Percentiles rank a stretch among this genome's conserved stretches.
Evolutionary conservation across 2,113 vertebrate genomes (phyloP).

Genomic region (Collichthys lucidus): DNA sequence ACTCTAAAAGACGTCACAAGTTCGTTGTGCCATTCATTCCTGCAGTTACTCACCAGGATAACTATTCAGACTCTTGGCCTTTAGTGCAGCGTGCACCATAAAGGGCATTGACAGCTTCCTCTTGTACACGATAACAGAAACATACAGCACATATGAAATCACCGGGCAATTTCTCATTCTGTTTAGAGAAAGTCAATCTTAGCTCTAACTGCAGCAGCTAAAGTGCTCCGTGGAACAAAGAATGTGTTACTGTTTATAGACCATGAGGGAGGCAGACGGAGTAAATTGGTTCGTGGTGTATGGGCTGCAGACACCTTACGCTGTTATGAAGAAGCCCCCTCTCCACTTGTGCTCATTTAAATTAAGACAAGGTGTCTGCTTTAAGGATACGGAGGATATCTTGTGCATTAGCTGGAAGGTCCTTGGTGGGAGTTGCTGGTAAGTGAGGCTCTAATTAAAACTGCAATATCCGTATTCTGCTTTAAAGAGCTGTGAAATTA

Average conservation of each 20-base stretch:
- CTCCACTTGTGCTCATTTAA: conserved; percentile 39
- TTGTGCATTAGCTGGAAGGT: conserved; percentile 10
- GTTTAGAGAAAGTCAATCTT: conserved; percentile 27
- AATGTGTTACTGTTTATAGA: conserved; percentile 11
- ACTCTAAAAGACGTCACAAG: conserved; percentile 19
- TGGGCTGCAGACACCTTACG: conserved; percentile 4
- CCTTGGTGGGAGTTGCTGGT: conserved; percentile 10
- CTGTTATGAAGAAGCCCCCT: conserved; percentile 11
- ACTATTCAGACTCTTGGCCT: conserved; percentile 58
- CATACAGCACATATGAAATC: conserved; percentile 33
- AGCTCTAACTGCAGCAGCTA: conserved; percentile 17
- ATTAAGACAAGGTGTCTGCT: conserved; percentile 13
- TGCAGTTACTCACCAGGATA: conserved; percentile 49
- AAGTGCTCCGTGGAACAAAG: conserved; percentile 39
- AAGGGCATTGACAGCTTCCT: conserved; percentile 55
- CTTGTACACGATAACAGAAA: conserved; percentile 33
- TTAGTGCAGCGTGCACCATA: conserved; percentile 27
- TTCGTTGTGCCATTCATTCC: conserved; percentile 21
- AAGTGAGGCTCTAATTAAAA: conserved; percentile 71
- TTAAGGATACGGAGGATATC: conserved; percentile 2
- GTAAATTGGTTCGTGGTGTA: conserved; percentile 43
- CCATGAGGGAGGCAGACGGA: conserved; percentile 17
- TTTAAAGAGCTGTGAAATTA: conserved; percentile 61
- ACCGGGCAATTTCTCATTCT: conserved; percentile 29
- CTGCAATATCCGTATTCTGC: conserved; percentile 43